These are phyloP conservation scores for Chelidonichthys spinosus DNA, from an alignment of 2,797 vertebrate species.

Conservation along the genomic window DNA sequence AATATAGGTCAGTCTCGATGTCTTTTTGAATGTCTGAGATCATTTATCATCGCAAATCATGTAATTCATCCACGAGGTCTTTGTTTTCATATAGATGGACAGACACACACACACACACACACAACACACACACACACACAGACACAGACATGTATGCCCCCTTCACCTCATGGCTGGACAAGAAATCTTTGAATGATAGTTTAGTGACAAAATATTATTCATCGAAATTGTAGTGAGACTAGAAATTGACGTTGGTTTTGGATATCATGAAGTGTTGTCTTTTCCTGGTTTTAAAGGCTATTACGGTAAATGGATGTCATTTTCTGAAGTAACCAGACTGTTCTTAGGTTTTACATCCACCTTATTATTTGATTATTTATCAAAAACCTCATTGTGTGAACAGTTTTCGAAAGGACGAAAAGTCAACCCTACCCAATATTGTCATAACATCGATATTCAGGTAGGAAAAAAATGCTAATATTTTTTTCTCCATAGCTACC, in stretches of 20 bases:
- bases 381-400: neutral
- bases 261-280: neutral
- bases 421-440: neutral
- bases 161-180: neutral
- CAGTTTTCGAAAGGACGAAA: neutral
- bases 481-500: neutral
- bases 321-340: neutral
- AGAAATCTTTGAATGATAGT: neutral
- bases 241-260: neutral
- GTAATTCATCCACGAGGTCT: slow-evolving; percentile 68
- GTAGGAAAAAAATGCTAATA: neutral
- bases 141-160: neutral
- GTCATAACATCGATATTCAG: neutral
- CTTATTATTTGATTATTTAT: too few relatives aligned
- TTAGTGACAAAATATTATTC: neutral
- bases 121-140: slow-evolving; percentile 1
- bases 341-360: too few relatives aligned
- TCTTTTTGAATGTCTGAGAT: slow-evolving; percentile 74
- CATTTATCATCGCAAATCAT: slow-evolving; percentile 77
- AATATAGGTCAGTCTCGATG: slow-evolving; percentile 83
- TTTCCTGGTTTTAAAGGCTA: neutral
- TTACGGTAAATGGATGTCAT: neutral
- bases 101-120: neutral
- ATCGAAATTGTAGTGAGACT: neutral
- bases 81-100: slow-evolving; percentile 67